A percentile compares a stretch with the other conserved stretches of the same genome.
Evolutionary conservation across 2,888 invertebrate species (phyloP).

Genomic region (Stenoptilia bipunctidactyla): DNA sequence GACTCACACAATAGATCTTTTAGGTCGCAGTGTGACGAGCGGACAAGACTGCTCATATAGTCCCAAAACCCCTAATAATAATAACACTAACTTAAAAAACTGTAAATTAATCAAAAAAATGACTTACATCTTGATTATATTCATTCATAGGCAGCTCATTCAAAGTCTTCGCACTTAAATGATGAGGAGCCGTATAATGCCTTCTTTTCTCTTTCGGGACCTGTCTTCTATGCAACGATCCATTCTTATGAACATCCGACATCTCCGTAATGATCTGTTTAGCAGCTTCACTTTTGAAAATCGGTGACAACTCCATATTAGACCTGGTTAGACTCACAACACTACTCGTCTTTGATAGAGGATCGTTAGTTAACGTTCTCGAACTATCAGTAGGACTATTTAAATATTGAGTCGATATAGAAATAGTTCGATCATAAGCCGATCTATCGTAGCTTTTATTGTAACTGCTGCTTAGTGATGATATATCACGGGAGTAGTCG

Average conservation of each 20-base stretch:
- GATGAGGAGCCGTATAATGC: slow-evolving; percentile 90
- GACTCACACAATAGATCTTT: no score
- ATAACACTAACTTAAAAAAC: no score
- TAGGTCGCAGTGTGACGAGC: no score
- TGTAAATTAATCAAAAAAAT: no score
- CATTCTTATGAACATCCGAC: slow-evolving; percentile 69
- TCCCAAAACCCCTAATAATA: no score
- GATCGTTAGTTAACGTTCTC: slow-evolving; percentile 57
- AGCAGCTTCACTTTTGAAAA: slow-evolving; percentile 90
- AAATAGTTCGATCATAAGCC: slow-evolving; percentile 44
- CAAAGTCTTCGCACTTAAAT: slow-evolving; percentile 73
- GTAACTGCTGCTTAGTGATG: slow-evolving; percentile 54
- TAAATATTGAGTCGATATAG: slow-evolving; percentile 54
- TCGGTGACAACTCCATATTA: slow-evolving; percentile 77
- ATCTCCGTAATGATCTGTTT: slow-evolving; percentile 89
- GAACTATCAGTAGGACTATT: slow-evolving; percentile 60
- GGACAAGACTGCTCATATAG: no score
- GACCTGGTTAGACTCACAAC: slow-evolving; percentile 54
- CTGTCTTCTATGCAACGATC: slow-evolving; percentile 74
- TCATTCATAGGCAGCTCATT: slow-evolving; percentile 66
- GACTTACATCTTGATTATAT: slow-evolving; percentile 60
- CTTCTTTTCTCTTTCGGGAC: slow-evolving; percentile 87
- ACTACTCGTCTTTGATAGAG: slow-evolving; percentile 59
- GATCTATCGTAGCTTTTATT: slow-evolving; percentile 49
- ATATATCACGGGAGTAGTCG: slow-evolving; percentile 54